A percentile compares a stretch with the other conserved stretches of the same genome.
phyloP scores from a whole-genome alignment of 2,113 vertebrate species.

The Pluvialis apricaria region DNA sequence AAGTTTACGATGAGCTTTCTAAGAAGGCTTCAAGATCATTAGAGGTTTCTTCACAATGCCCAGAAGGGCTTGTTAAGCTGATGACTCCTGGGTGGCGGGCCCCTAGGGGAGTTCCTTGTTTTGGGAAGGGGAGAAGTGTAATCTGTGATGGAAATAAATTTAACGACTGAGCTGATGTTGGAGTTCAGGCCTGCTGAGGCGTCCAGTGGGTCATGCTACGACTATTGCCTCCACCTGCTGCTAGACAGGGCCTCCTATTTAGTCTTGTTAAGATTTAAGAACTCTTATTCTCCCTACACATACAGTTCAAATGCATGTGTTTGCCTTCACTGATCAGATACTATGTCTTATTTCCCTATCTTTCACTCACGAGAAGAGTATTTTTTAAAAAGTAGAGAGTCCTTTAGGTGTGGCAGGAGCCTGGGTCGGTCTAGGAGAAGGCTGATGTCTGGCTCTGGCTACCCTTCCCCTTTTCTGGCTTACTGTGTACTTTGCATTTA shows the following conservation, averaged over 20 bases:
- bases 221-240: not conserved
- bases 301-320: not conserved
- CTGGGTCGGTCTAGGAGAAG: not conserved
- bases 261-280: not conserved
- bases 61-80: conserved; percentile 18
- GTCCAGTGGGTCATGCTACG: not conserved
- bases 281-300: not conserved
- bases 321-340: not conserved
- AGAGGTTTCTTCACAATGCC: not conserved
- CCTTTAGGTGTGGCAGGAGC: not conserved
- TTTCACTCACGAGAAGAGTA: not conserved
- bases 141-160: not conserved
- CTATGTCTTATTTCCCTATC: not conserved
- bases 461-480: not conserved
- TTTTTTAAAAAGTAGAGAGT: not conserved
- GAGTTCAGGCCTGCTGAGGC: not conserved
- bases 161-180: not conserved
- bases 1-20: not conserved
- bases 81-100: not conserved
- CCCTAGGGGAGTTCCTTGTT: not conserved
- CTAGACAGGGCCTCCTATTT: not conserved
- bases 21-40: not conserved
- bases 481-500: not conserved
- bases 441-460: not conserved
- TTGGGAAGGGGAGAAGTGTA: not conserved